Percentiles rank a stretch among this genome's conserved stretches.
phyloP scores from a whole-genome alignment of 2,113 vertebrate species.

The Spea multiplicata region DNA sequence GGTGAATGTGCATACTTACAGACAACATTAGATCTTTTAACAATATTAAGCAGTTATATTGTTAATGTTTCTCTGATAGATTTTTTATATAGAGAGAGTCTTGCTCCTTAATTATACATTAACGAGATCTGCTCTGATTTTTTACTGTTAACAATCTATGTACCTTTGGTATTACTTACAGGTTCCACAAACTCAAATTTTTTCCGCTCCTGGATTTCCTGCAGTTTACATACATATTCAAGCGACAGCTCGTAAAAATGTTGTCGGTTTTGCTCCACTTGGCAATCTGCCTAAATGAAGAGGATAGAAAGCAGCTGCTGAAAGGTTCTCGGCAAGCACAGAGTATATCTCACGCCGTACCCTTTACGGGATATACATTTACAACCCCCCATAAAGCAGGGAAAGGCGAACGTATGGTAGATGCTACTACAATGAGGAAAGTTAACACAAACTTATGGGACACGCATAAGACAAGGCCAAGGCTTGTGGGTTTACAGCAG shows the following conservation, averaged over 20 bases:
- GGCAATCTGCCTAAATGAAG: slow-evolving; percentile 78
- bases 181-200: slow-evolving; percentile 98
- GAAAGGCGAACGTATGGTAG: neutral
- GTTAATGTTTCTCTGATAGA: too few species aligned
- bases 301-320: slow-evolving; percentile 46
- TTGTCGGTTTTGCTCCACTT: slow-evolving; percentile 83
- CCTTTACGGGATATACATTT: slow-evolving; percentile 35
- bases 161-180: slow-evolving; percentile 70
- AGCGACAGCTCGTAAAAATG: slow-evolving; percentile 94
- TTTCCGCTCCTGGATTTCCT: slow-evolving; percentile 97
- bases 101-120: too few species aligned
- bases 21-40: too few species aligned
- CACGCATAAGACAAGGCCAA: too few species aligned
- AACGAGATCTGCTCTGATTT: too few species aligned
- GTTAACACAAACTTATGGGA: too few species aligned
- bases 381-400: neutral
- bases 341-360: slow-evolving; percentile 34
- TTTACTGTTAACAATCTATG: neutral
- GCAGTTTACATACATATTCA: slow-evolving; percentile 91
- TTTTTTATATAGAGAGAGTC: too few species aligned
- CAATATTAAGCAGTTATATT: too few species aligned
- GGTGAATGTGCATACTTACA: too few species aligned
- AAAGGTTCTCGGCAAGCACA: slow-evolving; percentile 25
- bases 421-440: too few species aligned
- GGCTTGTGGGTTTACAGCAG: too few species aligned